Evolutionary conservation across 2,113 vertebrate species (phyloP), one percentile per base, ranked within the genome.

Genomic region (Equus przewalskii): DNA sequence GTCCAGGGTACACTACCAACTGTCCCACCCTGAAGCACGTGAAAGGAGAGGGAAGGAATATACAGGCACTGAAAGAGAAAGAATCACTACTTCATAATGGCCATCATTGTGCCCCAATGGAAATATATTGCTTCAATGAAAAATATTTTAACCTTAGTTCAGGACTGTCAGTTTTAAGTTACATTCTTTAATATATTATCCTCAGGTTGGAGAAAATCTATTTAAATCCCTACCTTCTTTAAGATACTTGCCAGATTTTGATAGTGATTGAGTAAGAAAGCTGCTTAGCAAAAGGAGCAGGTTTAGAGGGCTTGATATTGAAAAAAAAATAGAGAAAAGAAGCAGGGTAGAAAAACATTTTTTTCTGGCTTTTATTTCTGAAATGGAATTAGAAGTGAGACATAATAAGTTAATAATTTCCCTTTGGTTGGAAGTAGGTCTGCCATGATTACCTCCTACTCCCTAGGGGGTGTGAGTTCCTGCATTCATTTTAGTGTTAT

Each of bases 371-470:
- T 97, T 92, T 62, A 70, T 91, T 92, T 95, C 56, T n/a, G 60
- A 96, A 91, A 91, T 80, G 70, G 83, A 86, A 91, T 94, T 89
- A 80, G 69, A 95, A 79, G 51, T 22, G 75, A 90, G 41, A 76
- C 26, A 83, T 36, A 65, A 73, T 91, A 49, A 82, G 64, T 62
- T 82, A 51, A 58, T 93, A 72, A 78, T 93, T 83, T 93, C 69
- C 70, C 49, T 84, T 87, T 51, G 46, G 58, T 28, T 89, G 94
- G 75, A 65, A 72, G 70, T 62, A 49, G 65, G 16, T 67, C 46
- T 87, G 56, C 56, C 67, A 30, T 51, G 56, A 60, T 83, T 28
- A 60, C 14, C 13, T 62, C 72, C 51, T 33, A 18, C 41, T 90
- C 75, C 54, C 73, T 11, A 7, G 70, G 54, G 73, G 62, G 12